Evolutionary conservation across 2,888 invertebrate species (phyloP).

Genomic region (Platycheirus rosarum): DNA sequence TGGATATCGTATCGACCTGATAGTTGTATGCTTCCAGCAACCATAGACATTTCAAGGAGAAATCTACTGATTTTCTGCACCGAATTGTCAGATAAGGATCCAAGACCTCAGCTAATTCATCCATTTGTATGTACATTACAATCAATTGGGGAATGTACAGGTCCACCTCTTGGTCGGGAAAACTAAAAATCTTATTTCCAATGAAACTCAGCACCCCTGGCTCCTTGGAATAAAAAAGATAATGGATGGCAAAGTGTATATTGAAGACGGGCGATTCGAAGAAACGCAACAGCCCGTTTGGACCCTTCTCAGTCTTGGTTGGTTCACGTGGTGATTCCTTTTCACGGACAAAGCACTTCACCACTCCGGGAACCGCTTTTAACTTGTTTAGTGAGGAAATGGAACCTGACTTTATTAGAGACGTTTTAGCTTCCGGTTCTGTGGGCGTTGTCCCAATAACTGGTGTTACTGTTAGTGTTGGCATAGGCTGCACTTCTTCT

Average conservation of each 20-base stretch:
- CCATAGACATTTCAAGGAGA: slow-evolving; percentile 98
- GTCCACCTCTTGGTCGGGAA: slow-evolving; percentile 95
- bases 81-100: slow-evolving; percentile 92
- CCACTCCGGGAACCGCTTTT: slow-evolving; percentile 81
- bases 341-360: slow-evolving; percentile 81
- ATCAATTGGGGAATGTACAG: slow-evolving; percentile 99
- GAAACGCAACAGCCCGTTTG: slow-evolving; percentile 85
- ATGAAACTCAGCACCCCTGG: slow-evolving; percentile 98
- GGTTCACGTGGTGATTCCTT: slow-evolving; percentile 76
- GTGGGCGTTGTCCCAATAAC: slow-evolving; percentile 30
- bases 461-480: slow-evolving; percentile 71
- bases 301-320: slow-evolving; percentile 80
- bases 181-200: slow-evolving; percentile 98
- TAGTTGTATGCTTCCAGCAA: slow-evolving; percentile 93
- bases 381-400: slow-evolving; percentile 81
- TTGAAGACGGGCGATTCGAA: slow-evolving; percentile 99
- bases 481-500: slow-evolving; percentile 52
- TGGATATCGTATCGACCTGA: slow-evolving; percentile 79
- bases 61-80: slow-evolving; percentile 97
- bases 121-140: slow-evolving; percentile 99
- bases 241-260: slow-evolving; percentile 99
- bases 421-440: slow-evolving; percentile 52
- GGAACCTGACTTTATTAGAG: slow-evolving; percentile 79
- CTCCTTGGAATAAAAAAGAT: slow-evolving; percentile 98
- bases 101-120: slow-evolving; percentile 96